Percentiles rank a stretch among this genome's conserved stretches.
Conservation (phyloP, 2,797 vertebrate genomes). For the Megaceryle alcyon region DNA sequence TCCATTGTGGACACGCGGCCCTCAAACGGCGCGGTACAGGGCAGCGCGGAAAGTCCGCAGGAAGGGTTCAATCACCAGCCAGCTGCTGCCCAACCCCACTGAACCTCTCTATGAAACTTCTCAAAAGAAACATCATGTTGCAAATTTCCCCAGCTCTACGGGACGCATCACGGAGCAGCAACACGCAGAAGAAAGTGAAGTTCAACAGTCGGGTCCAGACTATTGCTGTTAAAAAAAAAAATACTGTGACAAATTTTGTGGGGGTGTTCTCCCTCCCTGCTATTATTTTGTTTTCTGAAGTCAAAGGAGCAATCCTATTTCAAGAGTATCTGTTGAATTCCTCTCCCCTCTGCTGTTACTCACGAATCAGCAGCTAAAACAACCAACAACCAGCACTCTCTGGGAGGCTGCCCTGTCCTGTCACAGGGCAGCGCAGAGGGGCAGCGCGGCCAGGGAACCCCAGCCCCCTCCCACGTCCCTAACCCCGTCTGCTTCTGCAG, state of each 20-base stretch:
- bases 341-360: background rate
- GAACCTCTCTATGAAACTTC: background rate
- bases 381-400: background rate
- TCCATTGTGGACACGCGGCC: rapidly evolving
- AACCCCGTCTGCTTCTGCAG: background rate
- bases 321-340: background rate
- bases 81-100: background rate
- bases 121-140: background rate
- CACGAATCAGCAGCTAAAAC: background rate
- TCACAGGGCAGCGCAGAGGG: rapidly evolving
- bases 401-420: background rate
- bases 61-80: background rate
- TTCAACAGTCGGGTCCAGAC: background rate
- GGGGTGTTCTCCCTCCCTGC: background rate
- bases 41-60: background rate
- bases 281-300: background rate
- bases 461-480: background rate
- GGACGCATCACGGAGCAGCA: background rate
- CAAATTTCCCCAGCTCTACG: background rate
- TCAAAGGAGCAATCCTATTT: background rate
- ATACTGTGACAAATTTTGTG: background rate
- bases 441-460: background rate
- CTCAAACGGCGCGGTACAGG: background rate
- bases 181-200: background rate
- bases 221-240: background rate